A percentile compares a stretch with the other conserved stretches of the same genome.
These are phyloP conservation scores for Macroramphosus scolopax DNA, from an alignment of 2,797 vertebrate genomes.

Conservation along the genomic window DNA sequence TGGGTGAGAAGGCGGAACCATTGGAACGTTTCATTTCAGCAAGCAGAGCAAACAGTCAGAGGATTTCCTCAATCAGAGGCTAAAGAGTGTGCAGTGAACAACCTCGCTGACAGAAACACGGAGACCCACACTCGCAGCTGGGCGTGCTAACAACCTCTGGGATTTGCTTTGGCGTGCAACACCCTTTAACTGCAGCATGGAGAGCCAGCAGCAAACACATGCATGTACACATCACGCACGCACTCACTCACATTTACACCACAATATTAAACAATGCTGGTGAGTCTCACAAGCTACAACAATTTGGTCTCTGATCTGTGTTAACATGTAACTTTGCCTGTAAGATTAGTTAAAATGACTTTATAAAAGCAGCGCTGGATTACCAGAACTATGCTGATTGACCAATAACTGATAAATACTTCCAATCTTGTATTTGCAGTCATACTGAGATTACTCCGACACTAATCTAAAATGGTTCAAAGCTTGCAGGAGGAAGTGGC, in stretches of 20 bases:
- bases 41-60: slow-evolving; percentile 77
- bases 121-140: slow-evolving; percentile 69
- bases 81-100: slow-evolving; percentile 77
- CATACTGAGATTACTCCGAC: slow-evolving; percentile 38
- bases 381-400: too few species aligned
- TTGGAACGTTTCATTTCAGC: slow-evolving; percentile 72
- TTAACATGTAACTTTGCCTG: too few species aligned
- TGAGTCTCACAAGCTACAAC: slow-evolving; percentile 4
- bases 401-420: too few species aligned
- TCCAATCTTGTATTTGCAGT: slow-evolving; percentile 21
- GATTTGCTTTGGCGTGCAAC: slow-evolving; percentile 63
- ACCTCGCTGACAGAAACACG: slow-evolving; percentile 83
- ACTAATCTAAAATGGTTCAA: slow-evolving; percentile 60
- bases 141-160: slow-evolving; percentile 78
- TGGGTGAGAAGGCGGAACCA: slow-evolving; percentile 68
- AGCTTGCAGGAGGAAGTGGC: slow-evolving; percentile 45
- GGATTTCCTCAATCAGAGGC: slow-evolving; percentile 86
- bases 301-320: slow-evolving; percentile 7
- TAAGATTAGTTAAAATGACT: too few species aligned
- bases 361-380: slow-evolving; percentile 9
- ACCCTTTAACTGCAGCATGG: slow-evolving; percentile 33
- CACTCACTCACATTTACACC: slow-evolving; percentile 25
- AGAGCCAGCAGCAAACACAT: slow-evolving; percentile 30
- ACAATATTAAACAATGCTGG: too few species aligned
- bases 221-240: slow-evolving; percentile 23